Percentiles rank a stretch among this genome's conserved stretches.
These are phyloP conservation scores for Drosophila mettleri DNA, from an alignment of 2,888 invertebrate genomes.

Conservation along the genomic window DNA sequence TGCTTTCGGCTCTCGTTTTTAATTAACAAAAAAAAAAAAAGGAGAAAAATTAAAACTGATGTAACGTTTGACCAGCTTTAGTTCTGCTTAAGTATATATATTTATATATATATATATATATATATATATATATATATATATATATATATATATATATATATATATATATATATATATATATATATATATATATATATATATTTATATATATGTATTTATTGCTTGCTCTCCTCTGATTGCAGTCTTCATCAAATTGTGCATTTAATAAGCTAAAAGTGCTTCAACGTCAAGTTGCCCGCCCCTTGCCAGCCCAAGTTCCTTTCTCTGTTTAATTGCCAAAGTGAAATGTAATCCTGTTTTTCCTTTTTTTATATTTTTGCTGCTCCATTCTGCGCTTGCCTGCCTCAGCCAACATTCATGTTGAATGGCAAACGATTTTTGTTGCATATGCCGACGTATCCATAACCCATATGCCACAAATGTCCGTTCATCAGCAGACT, in stretches of 20 bases:
- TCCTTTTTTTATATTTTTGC: background rate
- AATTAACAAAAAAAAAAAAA: conserved; percentile 12
- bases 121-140: background rate
- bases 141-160: background rate
- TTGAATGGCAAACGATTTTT: conserved; percentile 52
- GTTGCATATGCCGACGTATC: conserved; percentile 53
- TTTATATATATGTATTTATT: background rate
- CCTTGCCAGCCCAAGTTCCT: conserved; percentile 12
- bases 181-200: background rate
- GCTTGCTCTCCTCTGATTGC: conserved; percentile 15
- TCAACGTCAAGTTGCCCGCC: conserved; percentile 43
- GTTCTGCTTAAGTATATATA: background rate
- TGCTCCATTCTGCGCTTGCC: background rate
- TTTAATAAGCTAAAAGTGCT: conserved; percentile 63
- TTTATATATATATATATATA: background rate
- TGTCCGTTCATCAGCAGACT: conserved; percentile 60
- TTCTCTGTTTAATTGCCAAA: conserved; percentile 62
- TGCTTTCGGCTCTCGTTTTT: conserved; percentile 10
- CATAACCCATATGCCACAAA: conserved; percentile 63
- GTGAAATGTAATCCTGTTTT: conserved; percentile 63
- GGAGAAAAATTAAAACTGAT: background rate
- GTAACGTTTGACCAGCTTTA: conserved; percentile 10
- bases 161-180: background rate
- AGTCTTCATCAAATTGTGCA: conserved; percentile 53
- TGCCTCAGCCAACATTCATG: conserved; percentile 31